phyloP scores from a whole-genome alignment of 2,888 invertebrate species.

The Caenorhabditis virilis region DNA sequence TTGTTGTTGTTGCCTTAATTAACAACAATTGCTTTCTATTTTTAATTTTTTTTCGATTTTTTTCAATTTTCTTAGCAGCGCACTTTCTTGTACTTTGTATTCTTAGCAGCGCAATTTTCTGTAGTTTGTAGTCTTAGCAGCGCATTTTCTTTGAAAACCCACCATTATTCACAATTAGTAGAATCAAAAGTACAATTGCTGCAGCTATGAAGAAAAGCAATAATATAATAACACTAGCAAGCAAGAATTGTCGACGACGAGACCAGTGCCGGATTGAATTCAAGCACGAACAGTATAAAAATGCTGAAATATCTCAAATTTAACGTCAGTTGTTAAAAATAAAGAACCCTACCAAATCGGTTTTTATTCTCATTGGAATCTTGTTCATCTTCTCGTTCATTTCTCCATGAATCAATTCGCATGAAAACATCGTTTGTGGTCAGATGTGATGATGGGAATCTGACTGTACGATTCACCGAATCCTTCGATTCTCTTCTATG shows the following conservation, averaged over 20 bases:
- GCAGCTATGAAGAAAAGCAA: constrained; percentile 27
- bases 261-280: constrained; percentile 30
- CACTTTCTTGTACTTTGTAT: too few relatives aligned
- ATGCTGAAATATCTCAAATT: constrained; percentile 6
- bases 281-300: constrained; percentile 11
- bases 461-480: constrained; percentile 24
- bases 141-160: too few relatives aligned
- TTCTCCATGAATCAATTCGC: constrained; percentile 27
- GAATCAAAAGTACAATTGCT: constrained; percentile 24
- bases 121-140: too few relatives aligned
- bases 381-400: constrained; percentile 19
- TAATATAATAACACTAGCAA: constrained; percentile 17
- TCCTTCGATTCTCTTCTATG: constrained; percentile 26
- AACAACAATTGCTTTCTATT: neutral
- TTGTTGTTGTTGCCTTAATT: constrained; percentile 14
- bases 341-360: constrained; percentile 5
- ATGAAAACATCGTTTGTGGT: constrained; percentile 24
- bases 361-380: too few relatives aligned
- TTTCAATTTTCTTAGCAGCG: too few relatives aligned
- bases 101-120: too few relatives aligned
- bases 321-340: neutral
- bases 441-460: constrained; percentile 28
- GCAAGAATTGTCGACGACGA: constrained; percentile 14
- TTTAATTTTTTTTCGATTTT: too few relatives aligned
- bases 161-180: constrained; percentile 22